Base-by-base conservation (phyloP, 2,888 invertebrate species). In the Tenthredo scrophulariae region DNA sequence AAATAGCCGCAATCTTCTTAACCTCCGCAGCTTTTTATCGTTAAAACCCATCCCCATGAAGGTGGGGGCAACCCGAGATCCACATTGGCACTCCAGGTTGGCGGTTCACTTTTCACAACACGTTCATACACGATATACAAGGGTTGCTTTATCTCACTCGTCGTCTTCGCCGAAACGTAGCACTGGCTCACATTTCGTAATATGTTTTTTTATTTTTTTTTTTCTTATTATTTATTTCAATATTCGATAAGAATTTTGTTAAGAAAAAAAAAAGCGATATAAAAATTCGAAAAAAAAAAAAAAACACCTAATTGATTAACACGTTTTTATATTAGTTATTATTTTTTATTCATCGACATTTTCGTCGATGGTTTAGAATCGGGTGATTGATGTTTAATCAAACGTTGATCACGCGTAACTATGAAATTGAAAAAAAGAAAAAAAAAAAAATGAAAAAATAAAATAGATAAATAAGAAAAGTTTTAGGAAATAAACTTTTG, bases 1-100 rank as follows among this genome's bases (percentile, higher is more conserved):
- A 91, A 95, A 95, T 90, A 95, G 94, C 90, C 95, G 94, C 91
- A 95, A 95, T 89, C 94, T 94, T 89, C 94, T 93, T 87, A 95
- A 92, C 89, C 95, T 94, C 91, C 94, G 93, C 92, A 95, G 93
- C 90, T 94, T 95, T 92, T 94, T 95, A 90, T 95, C 94, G 93
- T 94, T 94, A 91, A 94, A 94, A 89, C 94, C 94, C 94, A 94
- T 94, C 89, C 91, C 92, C 92, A 91, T 89, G 89, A 92, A 92
- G 90, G 91, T 91, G 91, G 92, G 92, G 89, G 91, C 88, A 87
- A 92, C 92, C 89, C 92, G 92, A 90, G 92, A 92, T 91, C 91
- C 92, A 89, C 92, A 92, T 92, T 92, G 92, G 90, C 92, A 92
- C 92, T 92, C 92, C 92, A 92, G 92, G 88, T 91, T 92, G 92